Conservation (phyloP, 2,113 vertebrate genomes). For the Scartelaos histophorus region DNA sequence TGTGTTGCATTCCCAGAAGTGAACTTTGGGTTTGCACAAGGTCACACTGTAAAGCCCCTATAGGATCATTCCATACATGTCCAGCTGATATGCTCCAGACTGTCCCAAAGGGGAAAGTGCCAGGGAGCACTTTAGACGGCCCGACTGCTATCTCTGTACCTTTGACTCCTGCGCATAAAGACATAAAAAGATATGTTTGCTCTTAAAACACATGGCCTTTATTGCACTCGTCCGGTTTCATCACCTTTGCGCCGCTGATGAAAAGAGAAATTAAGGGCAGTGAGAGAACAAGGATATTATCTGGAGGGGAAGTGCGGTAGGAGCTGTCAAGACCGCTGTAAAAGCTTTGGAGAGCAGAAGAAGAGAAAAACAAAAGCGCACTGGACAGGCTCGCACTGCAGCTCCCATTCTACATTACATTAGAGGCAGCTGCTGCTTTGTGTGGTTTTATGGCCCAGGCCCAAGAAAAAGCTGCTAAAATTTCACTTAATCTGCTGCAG, state of each 20-base stretch:
- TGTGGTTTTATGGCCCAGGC: conserved; percentile 77
- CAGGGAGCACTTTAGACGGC: conserved; percentile 12
- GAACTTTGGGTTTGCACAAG: conserved; percentile 55
- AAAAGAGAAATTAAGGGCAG: conserved; percentile 56
- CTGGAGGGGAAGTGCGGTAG: conserved; percentile 51
- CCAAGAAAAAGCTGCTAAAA: conserved; percentile 87
- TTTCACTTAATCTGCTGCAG: conserved; percentile 89
- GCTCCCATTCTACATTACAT: conserved; percentile 80
- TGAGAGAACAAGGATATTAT: conserved; percentile 58
- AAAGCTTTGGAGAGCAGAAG: conserved; percentile 57
- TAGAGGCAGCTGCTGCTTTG: conserved; percentile 90
- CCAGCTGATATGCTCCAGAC: conserved; percentile 45
- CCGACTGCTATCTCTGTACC: conserved; percentile 34
- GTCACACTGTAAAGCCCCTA: conserved; percentile 58
- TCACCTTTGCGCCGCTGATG: conserved; percentile 47
- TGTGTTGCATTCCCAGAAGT: conserved; percentile 62
- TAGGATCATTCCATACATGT: conserved; percentile 51
- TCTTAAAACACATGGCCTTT: conserved; percentile 46
- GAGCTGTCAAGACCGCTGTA: conserved; percentile 56
- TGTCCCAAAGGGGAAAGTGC: conserved; percentile 11
- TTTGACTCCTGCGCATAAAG: conserved; percentile 37
- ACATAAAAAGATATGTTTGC: conserved; percentile 49
- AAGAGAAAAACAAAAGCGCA: conserved; percentile 68
- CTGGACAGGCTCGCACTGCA: conserved; percentile 71
- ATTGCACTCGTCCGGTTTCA: conserved; percentile 39